phyloP scores from a whole-genome alignment of 2,888 invertebrate species.

The Philereme transversata region DNA sequence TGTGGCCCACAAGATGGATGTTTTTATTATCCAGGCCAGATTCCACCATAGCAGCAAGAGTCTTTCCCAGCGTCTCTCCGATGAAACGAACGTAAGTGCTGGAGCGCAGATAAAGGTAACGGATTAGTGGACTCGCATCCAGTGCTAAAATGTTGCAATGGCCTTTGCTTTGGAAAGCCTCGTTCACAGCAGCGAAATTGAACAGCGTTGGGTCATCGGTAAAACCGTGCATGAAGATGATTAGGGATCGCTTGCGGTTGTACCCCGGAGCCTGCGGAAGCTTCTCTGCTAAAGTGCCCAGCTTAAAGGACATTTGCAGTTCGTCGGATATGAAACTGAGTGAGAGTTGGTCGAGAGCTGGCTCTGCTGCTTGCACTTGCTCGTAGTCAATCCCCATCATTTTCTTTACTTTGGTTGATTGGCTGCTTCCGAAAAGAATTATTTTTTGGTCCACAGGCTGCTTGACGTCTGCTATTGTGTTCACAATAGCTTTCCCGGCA shows the following conservation, averaged over 20 bases:
- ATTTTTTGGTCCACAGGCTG: conserved; percentile 20
- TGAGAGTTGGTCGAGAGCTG: conserved; percentile 51
- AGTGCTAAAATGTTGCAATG: conserved; percentile 64
- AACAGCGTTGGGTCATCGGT: conserved; percentile 60
- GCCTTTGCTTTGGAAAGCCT: conserved; percentile 47
- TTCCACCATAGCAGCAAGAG: conserved; percentile 56
- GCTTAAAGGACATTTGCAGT: conserved; percentile 50
- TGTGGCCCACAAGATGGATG: conserved; percentile 75
- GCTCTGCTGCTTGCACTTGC: conserved; percentile 52
- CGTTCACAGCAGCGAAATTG: conserved; percentile 52
- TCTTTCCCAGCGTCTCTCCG: conserved; percentile 61
- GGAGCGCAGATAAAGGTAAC: conserved; percentile 68
- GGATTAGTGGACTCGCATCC: conserved; percentile 71
- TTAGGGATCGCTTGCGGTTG: conserved; percentile 46
- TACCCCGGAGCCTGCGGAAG: conserved; percentile 45
- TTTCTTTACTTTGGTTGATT: conserved; percentile 18
- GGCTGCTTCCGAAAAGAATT: conserved; percentile 13
- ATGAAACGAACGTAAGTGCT: conserved; percentile 70
- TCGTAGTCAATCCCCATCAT: conserved; percentile 35
- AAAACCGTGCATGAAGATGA: conserved; percentile 72
- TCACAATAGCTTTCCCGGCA: conserved; percentile 15
- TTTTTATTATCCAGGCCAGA: conserved; percentile 59
- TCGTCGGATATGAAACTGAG: conserved; percentile 51
- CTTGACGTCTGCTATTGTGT: conserved; percentile 17
- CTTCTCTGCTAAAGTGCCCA: conserved; percentile 47